Evolutionary conservation across 2,797 vertebrate species (phyloP).

Genomic region (Catostomus latipinnis): DNA sequence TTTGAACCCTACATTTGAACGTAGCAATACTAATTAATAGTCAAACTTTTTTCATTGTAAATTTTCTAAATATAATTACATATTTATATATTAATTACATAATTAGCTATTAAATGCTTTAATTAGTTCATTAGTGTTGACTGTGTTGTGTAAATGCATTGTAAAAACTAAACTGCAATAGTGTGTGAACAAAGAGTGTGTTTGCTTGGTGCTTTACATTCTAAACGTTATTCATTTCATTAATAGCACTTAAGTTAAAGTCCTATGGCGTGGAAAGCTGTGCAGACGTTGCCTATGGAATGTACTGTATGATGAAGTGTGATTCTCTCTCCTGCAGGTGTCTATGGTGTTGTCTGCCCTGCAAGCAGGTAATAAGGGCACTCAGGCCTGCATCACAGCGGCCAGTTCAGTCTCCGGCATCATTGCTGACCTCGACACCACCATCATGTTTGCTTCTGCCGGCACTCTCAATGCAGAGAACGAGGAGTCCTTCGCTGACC

Average conservation of each 20-base stretch:
- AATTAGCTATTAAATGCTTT: too few species aligned
- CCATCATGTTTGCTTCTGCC: slow-evolving; percentile 98
- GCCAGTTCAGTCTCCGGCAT: slow-evolving; percentile 95
- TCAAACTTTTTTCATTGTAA: too few species aligned
- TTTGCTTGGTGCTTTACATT: too few species aligned
- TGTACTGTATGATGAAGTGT: slow-evolving; percentile 9
- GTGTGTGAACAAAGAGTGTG: background rate
- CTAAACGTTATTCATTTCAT: background rate
- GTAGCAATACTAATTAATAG: too few species aligned
- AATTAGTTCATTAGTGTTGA: background rate
- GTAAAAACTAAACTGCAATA: too few species aligned
- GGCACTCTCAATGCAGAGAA: slow-evolving; percentile 95
- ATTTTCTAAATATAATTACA: too few species aligned
- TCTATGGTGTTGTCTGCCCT: slow-evolving; percentile 95
- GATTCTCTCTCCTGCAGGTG: slow-evolving; percentile 78
- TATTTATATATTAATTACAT: too few species aligned
- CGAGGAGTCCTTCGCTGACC: slow-evolving; percentile 96
- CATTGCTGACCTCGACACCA: slow-evolving; percentile 97
- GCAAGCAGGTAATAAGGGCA: slow-evolving; percentile 98
- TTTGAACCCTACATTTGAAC: too few species aligned
- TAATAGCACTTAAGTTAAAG: background rate
- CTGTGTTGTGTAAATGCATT: background rate
- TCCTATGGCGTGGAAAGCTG: background rate
- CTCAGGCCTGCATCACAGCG: slow-evolving; percentile 97
- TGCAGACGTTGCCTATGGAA: slow-evolving; percentile 15